Evolutionary conservation across 2,888 invertebrate species (phyloP), one percentile per base, ranked within the genome.

Genomic region (Melolontha melolontha): DNA sequence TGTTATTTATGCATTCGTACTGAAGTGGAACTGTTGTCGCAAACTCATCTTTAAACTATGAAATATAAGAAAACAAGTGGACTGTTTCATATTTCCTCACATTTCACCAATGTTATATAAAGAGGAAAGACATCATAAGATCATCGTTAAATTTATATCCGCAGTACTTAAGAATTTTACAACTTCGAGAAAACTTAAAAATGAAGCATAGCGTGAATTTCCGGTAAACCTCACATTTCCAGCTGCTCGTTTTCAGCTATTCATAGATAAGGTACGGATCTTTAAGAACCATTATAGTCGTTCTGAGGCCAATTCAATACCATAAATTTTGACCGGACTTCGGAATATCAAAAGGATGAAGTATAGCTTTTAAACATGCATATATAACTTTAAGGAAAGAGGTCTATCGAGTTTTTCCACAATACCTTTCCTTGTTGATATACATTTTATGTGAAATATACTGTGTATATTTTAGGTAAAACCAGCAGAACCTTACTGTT

Each of bases 221-320:
- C 70, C 65, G 64, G 65, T 69, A 67, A 70, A 67, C 67, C 59
- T 57, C 67, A 66, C 71, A 68, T 70, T 69, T 71, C 67, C 68
- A 66, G 68, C 66, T 71, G 71, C 71, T 73, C 72, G 72, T 74
- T 75, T 75, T 70, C 69, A 71, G 73, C 72, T 72, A 73, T 73
- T 73, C 73, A 73, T 67, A 72, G 73, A 71, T 73, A 73, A 73
- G 73, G 73, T 69, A 68, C 67, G 68, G 69, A 72, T 72, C 72
- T 71, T 69, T 72, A 73, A 73, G 70, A 69, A 69, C 72, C 72
- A 70, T 73, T 73, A 73, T 75, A 71, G 72, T 72, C 75, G 72
- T 72, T 73, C 68, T 70, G 70, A 70, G 74, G 71, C 71, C 73
- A 73, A 73, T 75, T 74, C 75, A 71, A 73, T 75, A 72, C 69